Conservation (phyloP, 2,797 vertebrate genomes). For the Poeciliopsis presidionis region DNA sequence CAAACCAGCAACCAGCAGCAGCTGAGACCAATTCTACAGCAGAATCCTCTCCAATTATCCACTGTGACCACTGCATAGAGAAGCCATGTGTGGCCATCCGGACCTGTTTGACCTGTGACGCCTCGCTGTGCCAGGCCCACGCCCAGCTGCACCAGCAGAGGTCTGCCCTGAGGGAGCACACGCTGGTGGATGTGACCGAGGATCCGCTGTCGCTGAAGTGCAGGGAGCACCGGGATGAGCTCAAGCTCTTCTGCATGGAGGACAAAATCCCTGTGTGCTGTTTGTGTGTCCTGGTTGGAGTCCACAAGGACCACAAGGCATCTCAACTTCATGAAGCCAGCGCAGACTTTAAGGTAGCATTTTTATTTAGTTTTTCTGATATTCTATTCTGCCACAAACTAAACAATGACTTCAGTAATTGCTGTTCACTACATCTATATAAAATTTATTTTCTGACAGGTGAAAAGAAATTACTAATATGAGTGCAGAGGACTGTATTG, state of each 20-base stretch:
- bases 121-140: conserved; percentile 78
- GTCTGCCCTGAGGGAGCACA: conserved; percentile 76
- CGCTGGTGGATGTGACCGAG: conserved; percentile 73
- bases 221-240: conserved; percentile 78
- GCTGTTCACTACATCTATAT: not conserved
- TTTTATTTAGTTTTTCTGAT: not conserved
- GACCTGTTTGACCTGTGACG: conserved; percentile 83
- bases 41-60: conserved; percentile 39
- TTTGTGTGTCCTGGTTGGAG: conserved; percentile 76
- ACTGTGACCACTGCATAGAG: conserved; percentile 82
- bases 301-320: conserved; percentile 75
- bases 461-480: not conserved
- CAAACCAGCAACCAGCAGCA: conserved; percentile 8
- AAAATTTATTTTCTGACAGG: not conserved
- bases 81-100: conserved; percentile 67
- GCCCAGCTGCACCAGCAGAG: conserved; percentile 76
- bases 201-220: conserved; percentile 79
- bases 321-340: conserved; percentile 73
- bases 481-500: not conserved
- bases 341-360: conserved; percentile 73
- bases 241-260: conserved; percentile 80
- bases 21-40: not conserved
- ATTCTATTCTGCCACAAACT: not conserved
- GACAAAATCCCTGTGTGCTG: conserved; percentile 77
- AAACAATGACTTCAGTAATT: not conserved